These are phyloP conservation scores for Aulostomus chinensis DNA, from an alignment of 2,797 vertebrate genomes.

Conservation along the genomic window DNA sequence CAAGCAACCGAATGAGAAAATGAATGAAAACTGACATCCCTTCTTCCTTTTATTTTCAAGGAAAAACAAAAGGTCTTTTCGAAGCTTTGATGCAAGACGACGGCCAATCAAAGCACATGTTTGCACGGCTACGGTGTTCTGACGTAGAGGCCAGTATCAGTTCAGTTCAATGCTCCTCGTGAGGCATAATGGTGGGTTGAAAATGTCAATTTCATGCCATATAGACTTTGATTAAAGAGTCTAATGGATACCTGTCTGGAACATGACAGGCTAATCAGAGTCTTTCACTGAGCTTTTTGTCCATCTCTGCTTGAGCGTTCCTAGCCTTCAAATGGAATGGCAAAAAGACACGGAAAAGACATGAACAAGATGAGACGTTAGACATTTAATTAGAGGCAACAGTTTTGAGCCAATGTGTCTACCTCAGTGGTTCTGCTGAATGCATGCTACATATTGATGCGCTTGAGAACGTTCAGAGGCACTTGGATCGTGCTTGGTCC, in stretches of 20 bases:
- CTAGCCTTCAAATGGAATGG: conserved; percentile 36
- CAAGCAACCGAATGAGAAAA: too few relatives aligned
- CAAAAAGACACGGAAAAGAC: conserved; percentile 51
- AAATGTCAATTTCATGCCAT: conserved; percentile 83
- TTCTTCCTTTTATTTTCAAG: too few relatives aligned
- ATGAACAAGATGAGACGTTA: conserved; percentile 60
- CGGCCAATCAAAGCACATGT: conserved; percentile 45
- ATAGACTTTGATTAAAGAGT: conserved; percentile 79
- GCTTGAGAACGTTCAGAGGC: conserved; percentile 29
- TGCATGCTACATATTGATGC: conserved; percentile 39
- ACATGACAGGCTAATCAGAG: conserved; percentile 79
- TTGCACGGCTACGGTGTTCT: conserved; percentile 30
- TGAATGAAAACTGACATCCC: too few relatives aligned
- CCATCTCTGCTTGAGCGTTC: conserved; percentile 54
- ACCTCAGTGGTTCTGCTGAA: conserved; percentile 55
- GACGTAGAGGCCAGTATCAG: conserved; percentile 44
- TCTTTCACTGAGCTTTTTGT: conserved; percentile 71
- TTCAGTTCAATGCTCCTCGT: conserved; percentile 51
- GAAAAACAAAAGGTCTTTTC: conserved; percentile 44
- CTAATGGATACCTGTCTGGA: conserved; percentile 79
- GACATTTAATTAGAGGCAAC: conserved; percentile 65
- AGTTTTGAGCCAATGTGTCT: conserved; percentile 48
- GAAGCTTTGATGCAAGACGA: conserved; percentile 38
- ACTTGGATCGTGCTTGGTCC: conserved; percentile 43
- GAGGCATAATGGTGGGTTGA: conserved; percentile 52